Conservation (phyloP, 2,113 vertebrate genomes). For the Leucoraja erinaceus region DNA sequence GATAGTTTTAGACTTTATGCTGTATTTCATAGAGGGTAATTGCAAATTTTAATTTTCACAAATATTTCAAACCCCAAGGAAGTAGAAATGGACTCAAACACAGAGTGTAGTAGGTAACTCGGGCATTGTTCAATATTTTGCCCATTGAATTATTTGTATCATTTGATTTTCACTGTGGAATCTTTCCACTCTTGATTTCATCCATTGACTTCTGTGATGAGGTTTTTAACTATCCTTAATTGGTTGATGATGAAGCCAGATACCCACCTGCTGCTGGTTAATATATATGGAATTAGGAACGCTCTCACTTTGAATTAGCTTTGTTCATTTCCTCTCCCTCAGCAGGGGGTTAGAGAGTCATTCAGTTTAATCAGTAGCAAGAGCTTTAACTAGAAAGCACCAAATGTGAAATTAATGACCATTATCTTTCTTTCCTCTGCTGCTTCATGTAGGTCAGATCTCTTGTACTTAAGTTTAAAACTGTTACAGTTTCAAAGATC, state of each 20-base stretch:
- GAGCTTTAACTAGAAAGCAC: neutral
- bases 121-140: neutral
- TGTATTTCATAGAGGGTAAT: neutral
- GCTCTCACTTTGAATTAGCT: neutral
- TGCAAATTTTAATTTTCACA: neutral
- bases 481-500: neutral
- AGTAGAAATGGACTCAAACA: neutral
- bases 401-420: neutral
- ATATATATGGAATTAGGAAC: neutral
- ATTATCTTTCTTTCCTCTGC: neutral
- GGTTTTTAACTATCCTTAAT: constrained; percentile 17
- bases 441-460: neutral
- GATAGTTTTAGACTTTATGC: neutral
- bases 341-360: neutral
- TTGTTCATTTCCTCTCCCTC: neutral
- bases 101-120: neutral
- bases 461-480: neutral
- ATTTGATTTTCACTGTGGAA: neutral
- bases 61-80: neutral
- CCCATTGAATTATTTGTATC: neutral
- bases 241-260: neutral
- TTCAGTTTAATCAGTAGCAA: neutral
- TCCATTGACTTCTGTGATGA: neutral
- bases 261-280: neutral
- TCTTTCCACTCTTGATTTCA: neutral